Base-by-base conservation (phyloP, 2,797 vertebrate genomes). In the Lutjanus argentimaculatus region DNA sequence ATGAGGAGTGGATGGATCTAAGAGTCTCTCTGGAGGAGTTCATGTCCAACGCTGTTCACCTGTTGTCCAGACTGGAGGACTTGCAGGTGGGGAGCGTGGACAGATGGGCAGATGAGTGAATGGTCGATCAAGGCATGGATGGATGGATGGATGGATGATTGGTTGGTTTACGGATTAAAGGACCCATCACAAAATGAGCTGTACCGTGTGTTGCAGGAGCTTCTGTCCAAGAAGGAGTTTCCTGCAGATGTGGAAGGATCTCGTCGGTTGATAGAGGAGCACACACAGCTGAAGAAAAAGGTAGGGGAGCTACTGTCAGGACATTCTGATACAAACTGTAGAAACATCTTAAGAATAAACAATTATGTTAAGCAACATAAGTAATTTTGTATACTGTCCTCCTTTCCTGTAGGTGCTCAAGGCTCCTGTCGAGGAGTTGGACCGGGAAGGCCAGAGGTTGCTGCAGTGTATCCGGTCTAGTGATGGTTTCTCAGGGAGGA, bases 281-380 rank as follows among this genome's bases (percentile, higher is more conserved):
- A 99, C 93, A 98, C 98, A 0, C 97, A 98, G 83, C 96, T 99
- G 57, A 99, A 99, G 96, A 99, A 99, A 87, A 99, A 98, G 96
- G 94, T 93, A 30, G 56, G 61, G 6, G 12, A 21, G n/a, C 36
- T 15, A 0, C 17, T n/a, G 4, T 53, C n/a, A 22, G 36, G 25
- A 51, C 7, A n/a, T 7, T 65, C 25, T 15, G 4, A 46, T 19
- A 43, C 12, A 49, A 42, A 58, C 51, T 58, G 10, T 7, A 49
- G 14, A 42, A 45, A 57, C 15, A 25, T 16, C 7, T 8, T 9
- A 49, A 53, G 10, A 36, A 58, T 53, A 2, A 42, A 42, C 16
- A 25, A 45, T 13, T 17, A 8, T 55, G 6, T 42, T 8, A n/a
- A 36, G 3, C 2, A 5, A 30, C 43, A 49, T 9, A 68, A 42